phyloP scores from a whole-genome alignment of 2,113 vertebrate species.

The Orcinus orca region DNA sequence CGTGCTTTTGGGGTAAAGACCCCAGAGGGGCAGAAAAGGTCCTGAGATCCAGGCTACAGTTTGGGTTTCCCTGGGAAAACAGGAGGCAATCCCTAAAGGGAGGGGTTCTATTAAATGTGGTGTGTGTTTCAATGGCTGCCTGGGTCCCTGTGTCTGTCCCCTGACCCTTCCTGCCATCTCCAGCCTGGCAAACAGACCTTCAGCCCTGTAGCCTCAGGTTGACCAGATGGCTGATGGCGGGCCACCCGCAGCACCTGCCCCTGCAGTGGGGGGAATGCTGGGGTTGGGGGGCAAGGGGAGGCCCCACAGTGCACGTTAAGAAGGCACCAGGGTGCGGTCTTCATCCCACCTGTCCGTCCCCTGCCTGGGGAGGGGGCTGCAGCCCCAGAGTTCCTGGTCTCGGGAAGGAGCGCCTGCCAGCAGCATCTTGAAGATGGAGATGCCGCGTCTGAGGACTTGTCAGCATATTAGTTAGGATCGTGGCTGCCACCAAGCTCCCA shows the following conservation, averaged over 20 bases:
- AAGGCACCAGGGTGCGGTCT: rapidly evolving
- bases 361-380: neutral
- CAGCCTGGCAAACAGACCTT: neutral
- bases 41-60: no score
- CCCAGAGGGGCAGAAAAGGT: neutral
- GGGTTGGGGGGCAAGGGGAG: rapidly evolving
- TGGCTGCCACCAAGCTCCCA: neutral
- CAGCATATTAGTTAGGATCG: neutral
- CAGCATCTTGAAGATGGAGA: neutral
- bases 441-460: rapidly evolving
- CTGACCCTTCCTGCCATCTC: neutral
- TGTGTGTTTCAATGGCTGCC: rapidly evolving
- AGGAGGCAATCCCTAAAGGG: neutral
- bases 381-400: neutral
- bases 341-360: no score
- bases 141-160: neutral
- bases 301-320: rapidly evolving
- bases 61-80: neutral
- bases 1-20: rapidly evolving
- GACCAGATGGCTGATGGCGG: neutral
- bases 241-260: no score
- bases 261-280: rapidly evolving
- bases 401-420: neutral
- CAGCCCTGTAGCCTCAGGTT: neutral
- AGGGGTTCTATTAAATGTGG: neutral